Evolutionary conservation across 2,797 vertebrate species (phyloP).

Genomic region (Lepus townsendii): DNA sequence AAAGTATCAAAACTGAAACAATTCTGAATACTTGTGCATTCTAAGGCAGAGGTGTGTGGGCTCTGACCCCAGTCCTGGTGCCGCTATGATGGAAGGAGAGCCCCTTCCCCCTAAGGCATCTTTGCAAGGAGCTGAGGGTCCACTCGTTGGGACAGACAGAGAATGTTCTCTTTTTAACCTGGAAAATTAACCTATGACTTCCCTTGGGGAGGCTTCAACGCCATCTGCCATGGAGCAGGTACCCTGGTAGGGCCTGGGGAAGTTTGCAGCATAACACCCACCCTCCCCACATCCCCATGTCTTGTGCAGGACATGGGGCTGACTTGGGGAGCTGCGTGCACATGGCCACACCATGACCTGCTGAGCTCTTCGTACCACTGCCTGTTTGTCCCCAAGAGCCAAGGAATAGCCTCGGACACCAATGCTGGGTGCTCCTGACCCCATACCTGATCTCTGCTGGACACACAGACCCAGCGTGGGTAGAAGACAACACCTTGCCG

Average conservation of each 20-base stretch:
- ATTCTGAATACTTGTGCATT: not conserved
- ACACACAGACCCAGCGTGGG: not conserved
- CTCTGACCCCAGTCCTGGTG: not conserved
- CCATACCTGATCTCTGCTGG: too few species aligned
- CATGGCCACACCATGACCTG: rapidly evolving
- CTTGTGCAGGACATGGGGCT: rapidly evolving
- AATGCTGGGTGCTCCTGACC: rapidly evolving
- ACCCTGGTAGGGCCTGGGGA: not conserved
- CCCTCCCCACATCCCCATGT: not conserved
- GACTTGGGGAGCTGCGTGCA: not conserved
- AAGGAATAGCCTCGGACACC: too few species aligned
- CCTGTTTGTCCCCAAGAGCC: not conserved
- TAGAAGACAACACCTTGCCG: too few species aligned
- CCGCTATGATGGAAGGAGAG: not conserved
- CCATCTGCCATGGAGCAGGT: not conserved
- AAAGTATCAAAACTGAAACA: not conserved
- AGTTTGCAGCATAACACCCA: not conserved
- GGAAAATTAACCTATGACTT: not conserved
- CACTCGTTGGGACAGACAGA: not conserved
- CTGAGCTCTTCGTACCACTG: rapidly evolving
- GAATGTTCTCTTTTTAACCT: too few species aligned
- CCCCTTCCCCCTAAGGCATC: rapidly evolving
- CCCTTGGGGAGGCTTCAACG: not conserved
- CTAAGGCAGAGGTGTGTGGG: rapidly evolving
- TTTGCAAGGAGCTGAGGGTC: not conserved